Conservation (phyloP, 53 echinoderm and acorn worm genomes). For the Zoroaster sp. region DNA sequence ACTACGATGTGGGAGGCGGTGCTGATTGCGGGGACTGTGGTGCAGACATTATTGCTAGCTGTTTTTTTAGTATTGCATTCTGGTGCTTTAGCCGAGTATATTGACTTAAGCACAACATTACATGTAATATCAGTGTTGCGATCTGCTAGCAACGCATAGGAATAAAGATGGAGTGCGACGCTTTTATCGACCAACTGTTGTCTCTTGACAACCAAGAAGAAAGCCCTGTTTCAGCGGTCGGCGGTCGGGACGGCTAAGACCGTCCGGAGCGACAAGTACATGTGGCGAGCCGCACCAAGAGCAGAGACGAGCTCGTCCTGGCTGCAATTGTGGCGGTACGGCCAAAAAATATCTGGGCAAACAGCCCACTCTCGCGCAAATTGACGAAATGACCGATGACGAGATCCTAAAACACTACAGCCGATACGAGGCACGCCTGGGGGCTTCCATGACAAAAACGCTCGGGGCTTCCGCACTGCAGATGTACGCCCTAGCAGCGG, state of each 20-base stretch:
- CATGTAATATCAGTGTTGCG: no score
- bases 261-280: background rate
- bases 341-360: no score
- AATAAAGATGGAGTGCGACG: background rate
- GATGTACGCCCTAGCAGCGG: background rate
- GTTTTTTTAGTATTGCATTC: background rate
- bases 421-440: slow-evolving; percentile 12
- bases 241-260: background rate
- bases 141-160: no score
- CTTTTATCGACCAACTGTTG: no score
- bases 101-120: background rate
- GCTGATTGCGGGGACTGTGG: background rate
- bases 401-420: no score
- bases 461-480: background rate
- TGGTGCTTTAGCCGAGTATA: no score
- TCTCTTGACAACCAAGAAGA: background rate
- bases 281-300: no score
- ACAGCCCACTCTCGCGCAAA: no score
- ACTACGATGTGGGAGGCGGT: background rate
- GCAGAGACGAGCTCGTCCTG: background rate
- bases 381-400: no score
- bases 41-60: background rate
- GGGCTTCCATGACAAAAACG: slow-evolving; percentile 1
- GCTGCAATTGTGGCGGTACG: no score
- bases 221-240: background rate